These are phyloP conservation scores for Trisateles emortualis DNA, from an alignment of 2,888 invertebrate genomes.

Conservation along the genomic window DNA sequence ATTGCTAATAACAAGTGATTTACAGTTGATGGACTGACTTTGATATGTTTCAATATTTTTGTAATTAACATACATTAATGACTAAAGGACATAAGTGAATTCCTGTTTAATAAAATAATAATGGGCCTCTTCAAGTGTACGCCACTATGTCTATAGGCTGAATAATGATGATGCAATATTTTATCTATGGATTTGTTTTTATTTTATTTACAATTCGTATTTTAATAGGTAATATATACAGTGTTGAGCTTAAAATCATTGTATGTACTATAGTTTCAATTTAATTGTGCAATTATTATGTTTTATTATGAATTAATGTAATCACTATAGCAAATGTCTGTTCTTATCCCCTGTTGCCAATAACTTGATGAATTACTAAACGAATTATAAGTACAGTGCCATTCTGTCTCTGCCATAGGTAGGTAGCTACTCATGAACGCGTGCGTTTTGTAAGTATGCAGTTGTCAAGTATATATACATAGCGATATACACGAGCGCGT, in stretches of 20 bases:
- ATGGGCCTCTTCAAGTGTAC: too few relatives aligned
- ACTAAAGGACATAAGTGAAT: slow-evolving; percentile 49
- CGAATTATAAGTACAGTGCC: slow-evolving; percentile 54
- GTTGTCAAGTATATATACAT: slow-evolving; percentile 45
- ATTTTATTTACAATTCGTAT: slow-evolving; percentile 48
- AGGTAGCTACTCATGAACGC: slow-evolving; percentile 19
- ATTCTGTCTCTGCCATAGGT: slow-evolving; percentile 53
- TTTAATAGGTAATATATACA: slow-evolving; percentile 41
- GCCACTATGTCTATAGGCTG: too few relatives aligned
- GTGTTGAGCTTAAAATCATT: slow-evolving; percentile 74
- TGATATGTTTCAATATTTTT: slow-evolving; percentile 75
- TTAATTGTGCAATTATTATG: slow-evolving; percentile 64
- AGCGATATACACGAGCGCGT: slow-evolving; percentile 40
- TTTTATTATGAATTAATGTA: slow-evolving; percentile 42
- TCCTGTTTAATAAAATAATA: too few relatives aligned
- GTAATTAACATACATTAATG: slow-evolving; percentile 60
- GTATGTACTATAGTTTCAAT: slow-evolving; percentile 62
- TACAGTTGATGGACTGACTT: slow-evolving; percentile 73
- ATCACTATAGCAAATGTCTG: slow-evolving; percentile 58
- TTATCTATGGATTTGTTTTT: slow-evolving; percentile 56
- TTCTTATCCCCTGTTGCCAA: slow-evolving; percentile 54
- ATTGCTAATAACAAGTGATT: slow-evolving; percentile 61
- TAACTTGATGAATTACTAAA: slow-evolving; percentile 39
- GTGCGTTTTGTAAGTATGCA: slow-evolving; percentile 53
- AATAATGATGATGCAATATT: slow-evolving; percentile 65